Evolutionary conservation across 2,888 invertebrate genomes (phyloP).

Genomic region (Plebejus argus): DNA sequence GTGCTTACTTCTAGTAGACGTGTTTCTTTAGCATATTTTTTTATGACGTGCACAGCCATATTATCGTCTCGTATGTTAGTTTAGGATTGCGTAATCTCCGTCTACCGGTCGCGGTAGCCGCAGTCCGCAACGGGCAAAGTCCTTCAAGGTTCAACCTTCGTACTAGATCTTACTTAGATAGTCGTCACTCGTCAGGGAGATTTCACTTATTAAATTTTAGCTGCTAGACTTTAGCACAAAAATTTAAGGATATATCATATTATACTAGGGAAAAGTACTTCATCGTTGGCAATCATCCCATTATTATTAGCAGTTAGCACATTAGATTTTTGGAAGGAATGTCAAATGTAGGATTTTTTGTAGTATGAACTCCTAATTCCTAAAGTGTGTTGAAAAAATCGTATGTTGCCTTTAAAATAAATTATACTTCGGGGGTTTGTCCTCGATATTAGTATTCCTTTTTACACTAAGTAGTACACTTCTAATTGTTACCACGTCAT

Average conservation of each 20-base stretch:
- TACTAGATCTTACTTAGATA: neutral
- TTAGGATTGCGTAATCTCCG: constrained; percentile 9
- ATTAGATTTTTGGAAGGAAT: no score
- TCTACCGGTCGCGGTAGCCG: constrained; percentile 13
- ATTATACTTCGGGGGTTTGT: no score
- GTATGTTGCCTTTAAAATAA: neutral
- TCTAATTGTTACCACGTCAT: no score
- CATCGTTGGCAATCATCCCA: no score
- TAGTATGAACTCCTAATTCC: no score
- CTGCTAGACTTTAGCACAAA: neutral
- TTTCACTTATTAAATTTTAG: neutral
- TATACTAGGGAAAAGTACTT: no score
- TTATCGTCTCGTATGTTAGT: neutral
- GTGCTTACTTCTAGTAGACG: neutral
- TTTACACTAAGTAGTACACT: no score
- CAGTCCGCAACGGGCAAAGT: constrained; percentile 1
- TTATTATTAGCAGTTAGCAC: no score
- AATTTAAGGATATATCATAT: neutral
- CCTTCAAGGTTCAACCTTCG: neutral
- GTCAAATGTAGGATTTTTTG: no score
- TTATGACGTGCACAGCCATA: neutral
- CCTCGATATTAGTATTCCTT: no score
- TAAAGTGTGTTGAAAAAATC: no score
- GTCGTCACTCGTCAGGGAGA: neutral
- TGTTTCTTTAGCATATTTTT: neutral